Percentiles rank a stretch among this genome's conserved stretches.
Evolutionary conservation across 2,113 vertebrate genomes (phyloP).

Genomic region (Bettongia penicillata): DNA sequence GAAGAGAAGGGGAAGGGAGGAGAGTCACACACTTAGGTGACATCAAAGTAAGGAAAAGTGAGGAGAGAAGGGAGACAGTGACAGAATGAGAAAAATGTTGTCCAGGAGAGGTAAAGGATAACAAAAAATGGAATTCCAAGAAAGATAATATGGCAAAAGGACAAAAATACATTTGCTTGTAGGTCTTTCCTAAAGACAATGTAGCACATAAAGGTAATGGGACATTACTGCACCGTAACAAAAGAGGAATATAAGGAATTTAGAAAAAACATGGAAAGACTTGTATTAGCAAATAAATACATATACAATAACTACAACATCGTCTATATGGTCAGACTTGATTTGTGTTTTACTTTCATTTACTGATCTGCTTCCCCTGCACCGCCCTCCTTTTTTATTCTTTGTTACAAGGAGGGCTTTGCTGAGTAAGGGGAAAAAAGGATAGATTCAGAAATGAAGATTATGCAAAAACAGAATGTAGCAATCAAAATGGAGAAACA

Average conservation of each 20-base stretch:
- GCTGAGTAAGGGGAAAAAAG: background rate
- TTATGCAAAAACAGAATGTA: background rate
- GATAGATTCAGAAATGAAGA: background rate
- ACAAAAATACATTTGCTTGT: background rate
- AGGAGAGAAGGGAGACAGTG: background rate
- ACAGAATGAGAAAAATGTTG: background rate
- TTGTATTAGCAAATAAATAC: background rate
- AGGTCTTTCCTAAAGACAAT: background rate
- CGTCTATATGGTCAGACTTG: background rate
- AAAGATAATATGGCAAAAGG: background rate
- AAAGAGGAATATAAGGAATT: background rate
- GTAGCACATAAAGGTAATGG: background rate
- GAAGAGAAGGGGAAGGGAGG: background rate
- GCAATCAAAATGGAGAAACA: background rate
- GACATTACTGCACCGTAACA: background rate
- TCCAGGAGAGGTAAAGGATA: background rate
- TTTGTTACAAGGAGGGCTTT: background rate
- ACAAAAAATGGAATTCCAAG: background rate
- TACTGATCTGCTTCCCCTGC: background rate
- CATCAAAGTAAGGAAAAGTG: background rate
- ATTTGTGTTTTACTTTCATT: background rate
- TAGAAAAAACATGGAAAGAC: background rate
- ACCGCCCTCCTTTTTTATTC: background rate
- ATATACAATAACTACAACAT: background rate
- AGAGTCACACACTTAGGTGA: background rate